Evolutionary conservation across 1,140 invertebrate genomes (phyloP).

Genomic region (Nymphalis io): DNA sequence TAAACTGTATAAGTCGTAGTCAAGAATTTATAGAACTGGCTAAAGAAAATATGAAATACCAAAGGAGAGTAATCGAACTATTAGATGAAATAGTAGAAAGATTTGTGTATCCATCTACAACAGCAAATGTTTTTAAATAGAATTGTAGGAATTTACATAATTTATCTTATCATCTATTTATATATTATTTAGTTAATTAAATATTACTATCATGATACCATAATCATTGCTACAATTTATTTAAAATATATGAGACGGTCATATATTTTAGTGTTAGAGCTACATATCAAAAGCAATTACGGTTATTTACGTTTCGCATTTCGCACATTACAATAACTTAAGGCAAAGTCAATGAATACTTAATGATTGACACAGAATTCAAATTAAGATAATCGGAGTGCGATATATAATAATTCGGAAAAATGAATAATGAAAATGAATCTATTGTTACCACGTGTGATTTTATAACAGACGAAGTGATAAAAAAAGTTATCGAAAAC

Average conservation of each 20-base stretch:
- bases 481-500: slow-evolving; percentile 53
- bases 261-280: background rate
- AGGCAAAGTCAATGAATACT: background rate
- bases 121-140: background rate
- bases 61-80: slow-evolving; percentile 69
- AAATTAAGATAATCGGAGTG: background rate
- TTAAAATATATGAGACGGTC: slow-evolving; percentile 4
- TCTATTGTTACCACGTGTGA: slow-evolving; percentile 6
- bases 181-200: background rate
- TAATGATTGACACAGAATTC: background rate
- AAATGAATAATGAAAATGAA: slow-evolving; percentile 16
- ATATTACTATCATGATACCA: slow-evolving; percentile 15
- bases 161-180: slow-evolving; percentile 9
- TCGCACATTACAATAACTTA: background rate
- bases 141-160: background rate
- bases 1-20: slow-evolving; percentile 71
- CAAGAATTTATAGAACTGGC: slow-evolving; percentile 75
- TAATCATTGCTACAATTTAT: slow-evolving; percentile 7
- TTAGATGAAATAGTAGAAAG: slow-evolving; percentile 78
- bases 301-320: slow-evolving; percentile 18
- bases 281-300: slow-evolving; percentile 11
- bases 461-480: slow-evolving; percentile 52
- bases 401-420: background rate
- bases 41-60: slow-evolving; percentile 62
- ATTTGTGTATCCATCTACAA: slow-evolving; percentile 52